A percentile compares a stretch with the other conserved stretches of the same genome.
These are phyloP conservation scores for Drosophila pseudoananassae DNA, from an alignment of 1,140 invertebrate species.

Conservation along the genomic window DNA sequence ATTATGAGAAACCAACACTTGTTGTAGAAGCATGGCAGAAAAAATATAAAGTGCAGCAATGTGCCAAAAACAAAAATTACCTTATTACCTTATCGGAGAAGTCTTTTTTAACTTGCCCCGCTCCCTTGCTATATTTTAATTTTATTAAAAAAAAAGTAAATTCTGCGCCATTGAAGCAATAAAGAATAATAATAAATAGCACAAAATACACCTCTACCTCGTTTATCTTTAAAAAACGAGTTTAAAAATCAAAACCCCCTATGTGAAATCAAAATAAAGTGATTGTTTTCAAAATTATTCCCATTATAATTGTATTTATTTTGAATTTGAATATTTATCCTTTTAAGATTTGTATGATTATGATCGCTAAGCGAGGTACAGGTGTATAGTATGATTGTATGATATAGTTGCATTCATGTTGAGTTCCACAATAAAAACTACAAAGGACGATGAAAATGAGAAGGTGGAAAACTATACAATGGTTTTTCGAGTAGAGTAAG, in stretches of 20 bases:
- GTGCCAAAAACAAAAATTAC: slow-evolving; percentile 62
- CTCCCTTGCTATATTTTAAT: slow-evolving; percentile 2
- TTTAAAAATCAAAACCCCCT: slow-evolving; percentile 22
- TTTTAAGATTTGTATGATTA: slow-evolving; percentile 1
- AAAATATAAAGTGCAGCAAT: slow-evolving; percentile 53
- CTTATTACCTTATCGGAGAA: slow-evolving; percentile 14
- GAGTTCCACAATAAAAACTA: background rate
- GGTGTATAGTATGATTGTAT: slow-evolving; percentile 38
- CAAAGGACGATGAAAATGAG: slow-evolving; percentile 1
- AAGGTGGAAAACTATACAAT: slow-evolving; percentile 64
- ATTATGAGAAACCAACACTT: slow-evolving; percentile 46
- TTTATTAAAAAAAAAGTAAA: slow-evolving; percentile 5
- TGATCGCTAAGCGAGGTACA: slow-evolving; percentile 32
- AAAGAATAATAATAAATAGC: slow-evolving; percentile 44
- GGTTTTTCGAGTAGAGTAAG: slow-evolving; percentile 62
- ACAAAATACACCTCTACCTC: slow-evolving; percentile 54
- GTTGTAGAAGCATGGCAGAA: slow-evolving; percentile 39
- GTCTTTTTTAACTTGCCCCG: slow-evolving; percentile 19
- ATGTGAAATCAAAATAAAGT: slow-evolving; percentile 42
- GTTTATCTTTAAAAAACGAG: slow-evolving; percentile 12
- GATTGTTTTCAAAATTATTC: slow-evolving; percentile 32
- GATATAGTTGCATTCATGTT: slow-evolving; percentile 21
- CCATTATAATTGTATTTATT: slow-evolving; percentile 7
- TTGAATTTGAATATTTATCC: background rate
- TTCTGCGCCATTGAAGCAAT: slow-evolving; percentile 60